Percentiles rank a stretch among this genome's conserved stretches.
Conservation (phyloP, 2,797 vertebrate genomes). For the Uromys caudimaculatus region DNA sequence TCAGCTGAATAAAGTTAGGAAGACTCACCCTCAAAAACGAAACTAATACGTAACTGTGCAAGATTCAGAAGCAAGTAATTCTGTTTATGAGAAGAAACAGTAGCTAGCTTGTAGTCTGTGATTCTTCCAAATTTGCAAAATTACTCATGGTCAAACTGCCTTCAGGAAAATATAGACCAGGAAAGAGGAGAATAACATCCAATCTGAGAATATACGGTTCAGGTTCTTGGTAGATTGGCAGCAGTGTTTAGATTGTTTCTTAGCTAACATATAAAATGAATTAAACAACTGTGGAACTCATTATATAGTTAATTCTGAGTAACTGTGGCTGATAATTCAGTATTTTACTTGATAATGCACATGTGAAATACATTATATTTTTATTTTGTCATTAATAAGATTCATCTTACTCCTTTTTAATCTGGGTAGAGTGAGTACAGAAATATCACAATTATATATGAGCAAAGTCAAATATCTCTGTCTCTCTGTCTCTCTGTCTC, state of each 20-base stretch:
- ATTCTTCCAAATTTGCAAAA: constrained; percentile 36
- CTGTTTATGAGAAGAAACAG: neutral
- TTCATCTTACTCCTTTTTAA: neutral
- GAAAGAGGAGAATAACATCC: neutral
- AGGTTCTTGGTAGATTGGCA: neutral
- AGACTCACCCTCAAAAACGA: neutral
- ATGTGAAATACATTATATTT: constrained; percentile 36
- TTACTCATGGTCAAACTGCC: neutral
- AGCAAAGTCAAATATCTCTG: no score
- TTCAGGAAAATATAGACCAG: neutral
- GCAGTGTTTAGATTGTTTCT: neutral
- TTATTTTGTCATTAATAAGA: neutral
- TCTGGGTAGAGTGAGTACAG: neutral
- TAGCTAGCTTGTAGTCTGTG: neutral
- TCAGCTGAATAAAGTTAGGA: neutral
- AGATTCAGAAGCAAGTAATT: neutral
- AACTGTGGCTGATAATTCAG: neutral
- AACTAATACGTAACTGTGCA: neutral
- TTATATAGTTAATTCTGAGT: neutral
- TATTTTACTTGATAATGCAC: constrained; percentile 15
- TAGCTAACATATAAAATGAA: constrained; percentile 1
- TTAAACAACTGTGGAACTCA: neutral
- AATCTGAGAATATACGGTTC: neutral
- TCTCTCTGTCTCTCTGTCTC: no score
- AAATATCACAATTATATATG: neutral